Evolutionary conservation across 2,797 vertebrate genomes (phyloP).

Genomic region (Myiothlypis chrysogaster): DNA sequence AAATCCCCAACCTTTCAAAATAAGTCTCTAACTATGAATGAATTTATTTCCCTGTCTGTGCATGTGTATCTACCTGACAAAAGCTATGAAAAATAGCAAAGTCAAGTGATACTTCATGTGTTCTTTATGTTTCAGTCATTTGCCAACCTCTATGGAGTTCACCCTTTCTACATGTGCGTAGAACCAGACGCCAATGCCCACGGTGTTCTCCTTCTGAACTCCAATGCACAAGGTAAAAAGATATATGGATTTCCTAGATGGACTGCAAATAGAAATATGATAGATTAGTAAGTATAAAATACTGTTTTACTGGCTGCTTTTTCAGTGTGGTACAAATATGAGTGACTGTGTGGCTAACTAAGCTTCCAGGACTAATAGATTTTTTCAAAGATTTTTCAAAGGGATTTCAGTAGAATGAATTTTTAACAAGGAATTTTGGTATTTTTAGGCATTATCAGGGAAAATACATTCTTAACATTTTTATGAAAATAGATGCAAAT

Average conservation of each 20-base stretch:
- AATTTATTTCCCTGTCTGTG: neutral
- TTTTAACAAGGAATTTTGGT: neutral
- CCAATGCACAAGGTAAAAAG: slow-evolving; percentile 62
- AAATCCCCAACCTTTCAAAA: neutral
- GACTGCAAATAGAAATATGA: neutral
- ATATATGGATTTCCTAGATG: neutral
- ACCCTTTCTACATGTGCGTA: slow-evolving; percentile 56
- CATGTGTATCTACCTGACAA: neutral
- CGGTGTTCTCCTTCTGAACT: slow-evolving; percentile 61
- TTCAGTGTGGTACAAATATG: neutral
- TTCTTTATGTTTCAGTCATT: slow-evolving; percentile 36
- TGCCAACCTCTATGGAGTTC: slow-evolving; percentile 59
- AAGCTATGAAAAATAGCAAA: neutral
- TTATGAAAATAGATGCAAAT: neutral
- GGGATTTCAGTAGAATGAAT: neutral
- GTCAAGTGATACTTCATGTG: neutral
- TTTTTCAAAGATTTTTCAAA: slow-evolving; percentile 3
- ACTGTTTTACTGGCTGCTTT: neutral
- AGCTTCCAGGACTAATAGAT: neutral
- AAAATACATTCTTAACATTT: neutral
- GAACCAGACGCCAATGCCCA: slow-evolving; percentile 46
- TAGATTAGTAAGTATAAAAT: neutral
- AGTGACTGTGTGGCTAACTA: neutral
- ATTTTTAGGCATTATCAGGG: neutral
- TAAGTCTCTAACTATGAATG: neutral